phyloP scores from a whole-genome alignment of 2,113 vertebrate genomes.

The Aphelocoma coerulescens region DNA sequence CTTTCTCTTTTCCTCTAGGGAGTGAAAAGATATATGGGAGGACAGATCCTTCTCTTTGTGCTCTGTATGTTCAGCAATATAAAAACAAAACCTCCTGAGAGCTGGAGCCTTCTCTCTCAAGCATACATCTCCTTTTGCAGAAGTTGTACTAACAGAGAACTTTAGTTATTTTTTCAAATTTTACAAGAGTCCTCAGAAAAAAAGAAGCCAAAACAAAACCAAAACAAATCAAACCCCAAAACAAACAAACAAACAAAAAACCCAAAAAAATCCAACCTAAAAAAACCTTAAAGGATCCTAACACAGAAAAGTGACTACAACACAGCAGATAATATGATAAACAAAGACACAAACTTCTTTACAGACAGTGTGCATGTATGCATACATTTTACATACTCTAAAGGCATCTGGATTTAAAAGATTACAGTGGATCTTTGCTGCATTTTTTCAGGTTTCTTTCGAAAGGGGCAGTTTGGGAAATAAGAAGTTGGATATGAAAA shows the following conservation, averaged over 20 bases:
- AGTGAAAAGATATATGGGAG: not conserved
- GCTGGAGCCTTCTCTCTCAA: not conserved
- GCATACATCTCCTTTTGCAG: not conserved
- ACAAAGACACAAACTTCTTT: not conserved
- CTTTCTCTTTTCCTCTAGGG: not conserved
- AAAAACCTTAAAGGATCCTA: not conserved
- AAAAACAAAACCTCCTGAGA: not conserved
- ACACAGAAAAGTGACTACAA: not conserved
- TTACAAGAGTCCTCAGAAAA: not conserved
- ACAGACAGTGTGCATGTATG: fast-evolving
- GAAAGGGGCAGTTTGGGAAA: not conserved
- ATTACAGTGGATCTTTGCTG: not conserved
- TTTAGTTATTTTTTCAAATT: not conserved
- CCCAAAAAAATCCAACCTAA: too few species aligned
- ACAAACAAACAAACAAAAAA: not conserved
- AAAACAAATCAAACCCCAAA: not conserved
- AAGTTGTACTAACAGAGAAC: not conserved
- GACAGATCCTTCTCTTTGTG: not conserved
- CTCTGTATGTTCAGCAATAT: not conserved
- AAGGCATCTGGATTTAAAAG: not conserved
- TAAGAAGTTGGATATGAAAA: not conserved
- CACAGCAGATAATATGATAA: not conserved
- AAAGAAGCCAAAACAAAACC: not conserved
- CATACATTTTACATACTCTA: not conserved
- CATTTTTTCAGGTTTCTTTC: not conserved